These are phyloP conservation scores for Drosophila oshimai DNA, from an alignment of 1,140 invertebrate species.

Conservation along the genomic window DNA sequence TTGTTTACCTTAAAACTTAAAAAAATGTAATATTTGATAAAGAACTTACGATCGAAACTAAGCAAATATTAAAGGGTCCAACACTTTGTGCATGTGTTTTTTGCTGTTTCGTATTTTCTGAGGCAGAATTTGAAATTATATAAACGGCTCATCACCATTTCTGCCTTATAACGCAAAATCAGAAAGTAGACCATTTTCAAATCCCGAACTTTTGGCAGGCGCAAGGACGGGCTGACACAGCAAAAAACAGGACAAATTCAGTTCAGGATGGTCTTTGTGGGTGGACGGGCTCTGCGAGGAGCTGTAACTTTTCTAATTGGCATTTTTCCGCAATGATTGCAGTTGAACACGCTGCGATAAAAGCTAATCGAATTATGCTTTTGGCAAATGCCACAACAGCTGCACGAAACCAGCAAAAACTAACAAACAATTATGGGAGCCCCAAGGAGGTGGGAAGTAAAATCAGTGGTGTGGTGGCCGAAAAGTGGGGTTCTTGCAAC, in stretches of 20 bases:
- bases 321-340: conserved; percentile 76
- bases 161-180: no score
- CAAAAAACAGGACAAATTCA: conserved; percentile 23
- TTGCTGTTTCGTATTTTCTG: no score
- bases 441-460: background rate
- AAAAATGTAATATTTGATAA: no score
- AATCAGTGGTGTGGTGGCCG: background rate
- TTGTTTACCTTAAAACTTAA: no score
- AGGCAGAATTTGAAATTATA: no score
- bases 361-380: conserved; percentile 79
- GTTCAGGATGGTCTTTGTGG: conserved; percentile 2
- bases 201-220: conserved; percentile 13
- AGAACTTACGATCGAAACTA: no score
- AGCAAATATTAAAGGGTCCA: no score
- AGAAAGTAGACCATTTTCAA: conserved; percentile 21
- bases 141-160: no score
- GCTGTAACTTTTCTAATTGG: conserved; percentile 72
- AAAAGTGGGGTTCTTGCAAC: background rate
- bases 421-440: conserved; percentile 54
- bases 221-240: conserved; percentile 14
- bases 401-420: conserved; percentile 41
- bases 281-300: background rate
- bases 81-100: no score
- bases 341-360: conserved; percentile 74
- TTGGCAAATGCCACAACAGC: conserved; percentile 59